Base-by-base conservation (phyloP, 2,797 vertebrate genomes). In the Loriculus beryllinus region DNA sequence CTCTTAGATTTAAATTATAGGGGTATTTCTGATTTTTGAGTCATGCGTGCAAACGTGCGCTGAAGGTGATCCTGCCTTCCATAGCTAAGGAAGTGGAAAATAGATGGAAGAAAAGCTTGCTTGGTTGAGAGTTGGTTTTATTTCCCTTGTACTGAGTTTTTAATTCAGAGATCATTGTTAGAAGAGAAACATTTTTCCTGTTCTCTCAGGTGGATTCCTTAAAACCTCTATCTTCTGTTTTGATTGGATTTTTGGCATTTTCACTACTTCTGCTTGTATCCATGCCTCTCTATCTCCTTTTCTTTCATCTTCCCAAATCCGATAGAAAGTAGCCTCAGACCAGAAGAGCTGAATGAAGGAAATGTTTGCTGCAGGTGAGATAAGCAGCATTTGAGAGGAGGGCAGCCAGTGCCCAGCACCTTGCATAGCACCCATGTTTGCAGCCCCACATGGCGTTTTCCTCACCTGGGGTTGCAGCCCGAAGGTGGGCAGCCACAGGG, bases 181-280 rank as follows among this genome's bases (percentile, higher is more conserved):
- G 56, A 93, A 49, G 21, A 69, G 54, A 89, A 93, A 14, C 39
- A 31, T 52, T 74, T 82, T 80, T 45, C 63, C 82, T 68, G 29
- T 29, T 42, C 26, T 37, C 48, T 82, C 48, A 39, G 26, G 9
- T 56, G 29, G 21, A 39, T 29, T 91, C 86, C 64, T 93, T 84
- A 74, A 77, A 74, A 68, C 29, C 64, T 22, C 1, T 42, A 4
- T 37, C 79, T 64, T 81, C 13, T 76, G 3, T 65, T 93, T 76
- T 69, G 48, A 75, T 90, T 94, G 83, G 48, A 52, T 78, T 93
- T 70, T 79, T 7, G 26, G 42, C 89, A 91, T 81, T 85, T 68
- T 80, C 37, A 42, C 81, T 81, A 57, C 78, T 90, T 45, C 74
- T 65, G 0, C 83, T 83, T 45, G 68, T 62, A 33, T 13, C 78